A percentile compares a stretch with the other conserved stretches of the same genome.
These are phyloP conservation scores for Corythornis cristatus DNA, from an alignment of 2,113 vertebrate genomes.

Conservation along the genomic window DNA sequence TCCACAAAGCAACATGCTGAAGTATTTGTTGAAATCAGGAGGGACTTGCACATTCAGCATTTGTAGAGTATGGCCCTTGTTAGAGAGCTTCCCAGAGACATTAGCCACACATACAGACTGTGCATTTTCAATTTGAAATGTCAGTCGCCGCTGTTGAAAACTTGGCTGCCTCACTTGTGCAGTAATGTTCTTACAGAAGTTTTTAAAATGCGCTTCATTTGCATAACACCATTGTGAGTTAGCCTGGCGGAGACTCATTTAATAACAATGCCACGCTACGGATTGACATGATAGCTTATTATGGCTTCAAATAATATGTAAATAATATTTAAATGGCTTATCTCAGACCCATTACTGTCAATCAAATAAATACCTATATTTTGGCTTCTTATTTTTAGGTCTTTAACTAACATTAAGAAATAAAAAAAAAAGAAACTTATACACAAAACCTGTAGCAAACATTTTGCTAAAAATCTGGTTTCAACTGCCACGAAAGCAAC, in stretches of 20 bases:
- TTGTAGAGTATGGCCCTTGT: neutral
- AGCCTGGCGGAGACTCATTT: neutral
- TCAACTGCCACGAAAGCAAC: constrained; percentile 10
- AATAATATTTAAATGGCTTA: constrained; percentile 73
- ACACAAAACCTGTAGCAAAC: constrained; percentile 45
- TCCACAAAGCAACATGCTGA: neutral
- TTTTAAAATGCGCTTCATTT: constrained; percentile 32
- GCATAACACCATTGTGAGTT: constrained; percentile 31
- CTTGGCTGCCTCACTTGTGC: neutral
- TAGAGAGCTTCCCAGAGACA: neutral
- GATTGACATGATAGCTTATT: constrained; percentile 49
- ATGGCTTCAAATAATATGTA: constrained; percentile 67
- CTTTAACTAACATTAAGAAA: constrained; percentile 49
- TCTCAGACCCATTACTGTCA: constrained; percentile 60
- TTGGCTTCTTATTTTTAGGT: constrained; percentile 55
- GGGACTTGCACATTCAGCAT: neutral
- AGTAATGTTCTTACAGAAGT: neutral
- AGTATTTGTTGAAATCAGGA: neutral
- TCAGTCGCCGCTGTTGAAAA: neutral
- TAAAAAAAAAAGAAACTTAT: neutral
- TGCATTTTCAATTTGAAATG: constrained; percentile 17
- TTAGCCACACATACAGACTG: neutral
- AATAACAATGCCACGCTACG: constrained; percentile 33
- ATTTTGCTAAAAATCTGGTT: constrained; percentile 41
- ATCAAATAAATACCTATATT: constrained; percentile 58